Conservation (phyloP, 2,888 invertebrate species). For the Venustoraphidia nigricollis region DNA sequence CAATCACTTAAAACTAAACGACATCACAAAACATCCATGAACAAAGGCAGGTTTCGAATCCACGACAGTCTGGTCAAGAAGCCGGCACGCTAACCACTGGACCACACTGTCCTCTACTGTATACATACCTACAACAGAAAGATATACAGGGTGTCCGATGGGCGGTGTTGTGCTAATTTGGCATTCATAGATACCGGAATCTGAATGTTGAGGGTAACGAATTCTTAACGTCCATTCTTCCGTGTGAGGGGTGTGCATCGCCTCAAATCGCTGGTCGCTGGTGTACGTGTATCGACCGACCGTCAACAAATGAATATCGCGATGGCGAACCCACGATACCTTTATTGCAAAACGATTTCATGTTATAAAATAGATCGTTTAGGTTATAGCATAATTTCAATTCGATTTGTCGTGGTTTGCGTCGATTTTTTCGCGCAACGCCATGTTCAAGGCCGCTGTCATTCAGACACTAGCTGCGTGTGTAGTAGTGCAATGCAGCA, state of each 20-base stretch:
- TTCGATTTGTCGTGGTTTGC: too few species aligned
- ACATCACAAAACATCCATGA: too few species aligned
- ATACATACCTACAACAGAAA: conserved; percentile 70
- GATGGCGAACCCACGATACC: conserved; percentile 67
- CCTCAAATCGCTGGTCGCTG: conserved; percentile 71
- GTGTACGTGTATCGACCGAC: conserved; percentile 68
- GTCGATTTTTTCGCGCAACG: too few species aligned
- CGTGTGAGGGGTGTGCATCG: conserved; percentile 70
- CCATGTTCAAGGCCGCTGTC: too few species aligned
- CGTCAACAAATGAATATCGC: conserved; percentile 59
- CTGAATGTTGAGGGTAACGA: conserved; percentile 55
- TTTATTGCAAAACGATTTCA: conserved; percentile 21
- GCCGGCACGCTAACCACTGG: too few species aligned
- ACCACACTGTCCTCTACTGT: background rate
- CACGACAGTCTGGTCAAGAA: too few species aligned
- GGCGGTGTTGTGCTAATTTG: conserved; percentile 85
- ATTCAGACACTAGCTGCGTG: too few species aligned
- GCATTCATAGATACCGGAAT: conserved; percentile 73
- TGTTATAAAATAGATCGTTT: too few species aligned
- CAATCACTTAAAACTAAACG: background rate
- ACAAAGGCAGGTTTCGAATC: too few species aligned
- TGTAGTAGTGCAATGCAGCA: too few species aligned
- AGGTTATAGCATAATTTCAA: too few species aligned
- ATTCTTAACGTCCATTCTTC: conserved; percentile 77
- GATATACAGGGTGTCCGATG: conserved; percentile 64